phyloP scores from a whole-genome alignment of 2,113 vertebrate genomes.

The Mormoops blainvillei region DNA sequence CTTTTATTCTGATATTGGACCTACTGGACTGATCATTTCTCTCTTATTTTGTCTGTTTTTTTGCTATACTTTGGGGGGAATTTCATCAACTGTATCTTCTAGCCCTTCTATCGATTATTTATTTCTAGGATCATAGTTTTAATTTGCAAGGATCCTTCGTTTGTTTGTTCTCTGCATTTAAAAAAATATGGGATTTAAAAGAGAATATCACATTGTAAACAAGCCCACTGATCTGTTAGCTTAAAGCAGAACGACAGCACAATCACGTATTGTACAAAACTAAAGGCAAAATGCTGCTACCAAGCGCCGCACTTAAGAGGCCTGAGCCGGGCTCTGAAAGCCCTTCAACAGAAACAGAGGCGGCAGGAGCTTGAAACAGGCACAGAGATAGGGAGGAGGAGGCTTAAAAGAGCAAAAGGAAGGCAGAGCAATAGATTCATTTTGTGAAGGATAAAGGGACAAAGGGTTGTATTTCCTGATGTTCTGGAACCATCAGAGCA shows the following conservation, averaged over 20 bases:
- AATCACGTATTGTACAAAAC: neutral
- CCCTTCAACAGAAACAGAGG: neutral
- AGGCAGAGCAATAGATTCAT: neutral
- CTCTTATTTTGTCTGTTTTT: neutral
- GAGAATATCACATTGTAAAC: slow-evolving; percentile 68
- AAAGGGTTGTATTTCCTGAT: neutral
- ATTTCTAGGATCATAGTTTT: neutral
- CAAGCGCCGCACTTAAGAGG: neutral
- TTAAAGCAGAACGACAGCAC: slow-evolving; percentile 38
- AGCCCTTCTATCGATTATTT: neutral
- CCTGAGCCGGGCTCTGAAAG: neutral
- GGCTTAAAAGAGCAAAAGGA: neutral
- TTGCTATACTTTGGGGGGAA: neutral
- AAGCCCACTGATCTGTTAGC: slow-evolving; percentile 3
- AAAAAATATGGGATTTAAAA: slow-evolving; percentile 61
- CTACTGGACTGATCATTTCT: neutral
- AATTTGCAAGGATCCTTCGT: neutral
- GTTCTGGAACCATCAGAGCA: neutral
- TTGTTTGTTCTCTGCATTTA: neutral
- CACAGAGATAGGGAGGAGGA: neutral
- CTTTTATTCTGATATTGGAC: neutral
- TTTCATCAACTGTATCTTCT: neutral
- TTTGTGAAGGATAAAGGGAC: neutral
- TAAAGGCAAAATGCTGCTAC: neutral
- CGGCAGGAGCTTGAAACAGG: neutral